Conservation (phyloP, 2,888 invertebrate species). For the Drosophila cognata region DNA sequence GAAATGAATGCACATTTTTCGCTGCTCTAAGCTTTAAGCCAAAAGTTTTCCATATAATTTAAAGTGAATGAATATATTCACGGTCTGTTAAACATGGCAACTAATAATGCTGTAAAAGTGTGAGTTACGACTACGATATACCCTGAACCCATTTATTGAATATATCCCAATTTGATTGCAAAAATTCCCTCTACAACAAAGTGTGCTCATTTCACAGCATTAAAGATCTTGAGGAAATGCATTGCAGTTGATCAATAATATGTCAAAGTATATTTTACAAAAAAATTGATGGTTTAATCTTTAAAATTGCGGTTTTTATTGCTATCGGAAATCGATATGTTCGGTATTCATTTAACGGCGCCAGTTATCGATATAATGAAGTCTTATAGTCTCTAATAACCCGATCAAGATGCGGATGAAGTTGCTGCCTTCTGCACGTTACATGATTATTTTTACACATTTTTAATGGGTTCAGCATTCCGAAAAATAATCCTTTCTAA, state of each 20-base stretch:
- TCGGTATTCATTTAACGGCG: too few species aligned
- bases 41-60: not conserved
- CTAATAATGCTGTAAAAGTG: not conserved
- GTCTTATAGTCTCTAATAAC: too few species aligned
- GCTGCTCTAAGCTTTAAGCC: not conserved
- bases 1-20: constrained; percentile 8
- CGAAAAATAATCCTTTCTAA: not conserved
- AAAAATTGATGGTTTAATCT: not conserved
- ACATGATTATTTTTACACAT: not conserved
- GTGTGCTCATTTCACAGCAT: too few species aligned
- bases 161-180: not conserved
- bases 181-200: not conserved
- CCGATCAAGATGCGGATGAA: too few species aligned
- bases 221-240: too few species aligned
- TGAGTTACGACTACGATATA: not conserved
- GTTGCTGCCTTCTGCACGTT: not conserved
- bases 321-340: too few species aligned
- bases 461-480: not conserved
- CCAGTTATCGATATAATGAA: too few species aligned
- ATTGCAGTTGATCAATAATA: too few species aligned
- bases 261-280: too few species aligned
- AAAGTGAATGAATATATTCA: not conserved
- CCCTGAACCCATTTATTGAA: not conserved
- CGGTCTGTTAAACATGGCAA: not conserved
- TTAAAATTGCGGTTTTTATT: too few species aligned